phyloP scores from a whole-genome alignment of 2,888 invertebrate genomes.

The Spilarctia lutea region DNA sequence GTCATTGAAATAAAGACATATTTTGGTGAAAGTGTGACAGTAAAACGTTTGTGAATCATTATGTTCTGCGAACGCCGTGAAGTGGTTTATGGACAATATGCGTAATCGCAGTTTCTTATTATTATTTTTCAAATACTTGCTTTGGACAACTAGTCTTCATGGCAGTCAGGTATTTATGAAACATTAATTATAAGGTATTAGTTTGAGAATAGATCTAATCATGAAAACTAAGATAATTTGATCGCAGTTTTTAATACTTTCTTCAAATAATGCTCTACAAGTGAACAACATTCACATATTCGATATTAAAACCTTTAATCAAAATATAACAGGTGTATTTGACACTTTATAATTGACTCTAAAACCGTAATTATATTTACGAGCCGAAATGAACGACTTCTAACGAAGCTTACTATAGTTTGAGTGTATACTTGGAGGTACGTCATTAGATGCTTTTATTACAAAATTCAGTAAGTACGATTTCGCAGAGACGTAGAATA shows the following conservation, averaged over 20 bases:
- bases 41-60: conserved; percentile 40
- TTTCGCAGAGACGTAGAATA: too few relatives aligned
- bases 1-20: conserved; percentile 19
- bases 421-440: neutral
- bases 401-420: neutral
- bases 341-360: too few relatives aligned
- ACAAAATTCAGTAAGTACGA: neutral
- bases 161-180: conserved; percentile 55
- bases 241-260: neutral
- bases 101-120: conserved; percentile 49
- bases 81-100: conserved; percentile 60
- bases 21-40: conserved; percentile 24
- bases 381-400: neutral
- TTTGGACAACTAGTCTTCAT: conserved; percentile 49
- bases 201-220: neutral
- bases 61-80: conserved; percentile 56
- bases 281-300: too few relatives aligned
- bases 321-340: too few relatives aligned
- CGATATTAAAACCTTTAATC: too few relatives aligned
- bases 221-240: too few relatives aligned
- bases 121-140: conserved; percentile 35
- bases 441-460: neutral
- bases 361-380: too few relatives aligned
- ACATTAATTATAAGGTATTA: neutral
- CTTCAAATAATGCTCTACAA: neutral